Conservation (phyloP, 2,113 vertebrate species). For the Oxyura jamaicensis region DNA sequence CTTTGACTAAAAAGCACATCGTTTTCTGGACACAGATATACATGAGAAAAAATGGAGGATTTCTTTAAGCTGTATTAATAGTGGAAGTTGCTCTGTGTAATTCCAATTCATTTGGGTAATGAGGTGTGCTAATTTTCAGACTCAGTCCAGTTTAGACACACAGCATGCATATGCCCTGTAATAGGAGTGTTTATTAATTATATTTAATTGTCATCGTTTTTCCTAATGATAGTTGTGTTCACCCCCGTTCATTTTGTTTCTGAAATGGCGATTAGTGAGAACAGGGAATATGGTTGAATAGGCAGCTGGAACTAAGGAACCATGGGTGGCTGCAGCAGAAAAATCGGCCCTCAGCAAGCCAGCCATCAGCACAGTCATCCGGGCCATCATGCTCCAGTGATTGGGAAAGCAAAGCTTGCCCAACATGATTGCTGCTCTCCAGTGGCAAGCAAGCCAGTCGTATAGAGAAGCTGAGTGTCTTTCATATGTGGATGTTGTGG, state of each 20-base stretch:
- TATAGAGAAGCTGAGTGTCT: neutral
- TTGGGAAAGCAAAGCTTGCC: neutral
- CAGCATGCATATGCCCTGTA: slow-evolving; percentile 65
- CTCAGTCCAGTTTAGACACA: slow-evolving; percentile 51
- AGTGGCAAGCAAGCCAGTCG: neutral
- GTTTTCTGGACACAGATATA: slow-evolving; percentile 45
- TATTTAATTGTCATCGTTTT: slow-evolving; percentile 64
- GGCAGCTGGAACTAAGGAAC: slow-evolving; percentile 37
- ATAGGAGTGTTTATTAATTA: slow-evolving; percentile 72
- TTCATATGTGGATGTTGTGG: neutral
- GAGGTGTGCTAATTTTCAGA: slow-evolving; percentile 59
- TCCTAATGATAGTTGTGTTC: slow-evolving; percentile 56
- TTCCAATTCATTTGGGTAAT: slow-evolving; percentile 68
- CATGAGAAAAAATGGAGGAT: slow-evolving; percentile 21
- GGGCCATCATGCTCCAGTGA: neutral
- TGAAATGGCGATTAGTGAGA: slow-evolving; percentile 19
- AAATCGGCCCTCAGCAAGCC: neutral
- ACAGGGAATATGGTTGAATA: slow-evolving; percentile 12
- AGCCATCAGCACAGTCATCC: neutral
- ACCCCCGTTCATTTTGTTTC: slow-evolving; percentile 44
- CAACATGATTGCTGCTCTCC: neutral
- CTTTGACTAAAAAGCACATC: slow-evolving; percentile 59
- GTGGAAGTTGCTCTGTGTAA: slow-evolving; percentile 34
- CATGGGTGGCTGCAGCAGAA: slow-evolving; percentile 12
- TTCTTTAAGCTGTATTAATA: slow-evolving; percentile 65